Evolutionary conservation across 2,888 invertebrate genomes (phyloP).

Genomic region (Linyphia triangularis): DNA sequence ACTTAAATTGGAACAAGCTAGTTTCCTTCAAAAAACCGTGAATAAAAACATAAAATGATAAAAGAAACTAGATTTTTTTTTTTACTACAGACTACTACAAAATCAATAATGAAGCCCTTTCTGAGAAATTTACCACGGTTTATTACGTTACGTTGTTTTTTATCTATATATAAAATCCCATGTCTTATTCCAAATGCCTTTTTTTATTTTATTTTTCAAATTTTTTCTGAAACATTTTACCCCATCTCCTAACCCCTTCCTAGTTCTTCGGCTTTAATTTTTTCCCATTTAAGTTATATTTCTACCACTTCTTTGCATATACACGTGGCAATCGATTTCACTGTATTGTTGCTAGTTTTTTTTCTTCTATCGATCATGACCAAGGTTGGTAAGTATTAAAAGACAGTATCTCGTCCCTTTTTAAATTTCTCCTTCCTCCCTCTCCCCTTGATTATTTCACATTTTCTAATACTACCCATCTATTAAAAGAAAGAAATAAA

Average conservation of each 20-base stretch:
- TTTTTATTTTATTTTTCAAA: not conserved
- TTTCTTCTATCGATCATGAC: not conserved
- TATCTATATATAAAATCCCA: no score
- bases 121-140: slow-evolving; percentile 41
- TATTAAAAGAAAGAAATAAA: no score
- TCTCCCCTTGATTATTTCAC: no score
- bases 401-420: no score
- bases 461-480: no score
- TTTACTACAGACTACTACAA: slow-evolving; percentile 11
- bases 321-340: slow-evolving; percentile 31
- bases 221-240: not conserved
- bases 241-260: not conserved
- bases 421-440: not conserved
- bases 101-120: slow-evolving; percentile 37
- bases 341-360: not conserved
- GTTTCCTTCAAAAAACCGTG: slow-evolving; percentile 1
- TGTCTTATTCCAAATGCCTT: no score
- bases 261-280: not conserved
- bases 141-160: no score
- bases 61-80: slow-evolving; percentile 26
- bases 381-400: no score
- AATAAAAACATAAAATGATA: slow-evolving; percentile 6
- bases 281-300: slow-evolving; percentile 2
- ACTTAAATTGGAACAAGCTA: slow-evolving; percentile 31
- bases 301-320: not conserved